A percentile compares a stretch with the other conserved stretches of the same genome.
phyloP scores from a whole-genome alignment of 2,888 invertebrate species.

The Luperina testacea region DNA sequence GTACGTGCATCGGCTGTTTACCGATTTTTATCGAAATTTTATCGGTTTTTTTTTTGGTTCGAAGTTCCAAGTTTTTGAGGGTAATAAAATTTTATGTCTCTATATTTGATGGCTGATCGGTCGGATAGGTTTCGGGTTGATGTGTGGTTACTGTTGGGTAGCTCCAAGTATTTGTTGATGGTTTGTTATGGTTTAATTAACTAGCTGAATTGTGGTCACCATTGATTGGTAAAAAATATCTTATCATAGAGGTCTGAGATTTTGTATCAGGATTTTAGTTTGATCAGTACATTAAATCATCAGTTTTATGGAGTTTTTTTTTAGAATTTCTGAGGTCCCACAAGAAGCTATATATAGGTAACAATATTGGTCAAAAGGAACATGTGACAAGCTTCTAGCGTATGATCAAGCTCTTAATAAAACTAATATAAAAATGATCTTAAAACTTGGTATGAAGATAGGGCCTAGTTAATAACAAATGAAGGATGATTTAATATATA shows the following conservation, averaged over 20 bases:
- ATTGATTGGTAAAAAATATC: slow-evolving; percentile 24
- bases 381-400: background rate
- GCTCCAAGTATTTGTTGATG: slow-evolving; percentile 50
- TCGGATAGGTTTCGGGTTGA: slow-evolving; percentile 63
- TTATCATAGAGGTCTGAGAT: slow-evolving; percentile 2
- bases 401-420: background rate
- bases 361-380: background rate
- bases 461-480: no score
- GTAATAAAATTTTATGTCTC: slow-evolving; percentile 81
- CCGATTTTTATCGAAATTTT: slow-evolving; percentile 77
- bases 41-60: slow-evolving; percentile 68
- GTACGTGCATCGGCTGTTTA: slow-evolving; percentile 75
- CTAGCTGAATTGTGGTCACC: background rate
- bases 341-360: background rate
- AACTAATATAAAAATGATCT: background rate
- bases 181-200: slow-evolving; percentile 54
- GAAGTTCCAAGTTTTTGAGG: slow-evolving; percentile 69
- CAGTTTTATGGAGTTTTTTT: background rate
- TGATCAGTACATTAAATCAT: background rate
- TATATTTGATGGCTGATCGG: slow-evolving; percentile 75
- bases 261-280: background rate
- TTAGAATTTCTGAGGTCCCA: background rate
- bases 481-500: no score
- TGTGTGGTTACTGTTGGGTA: slow-evolving; percentile 48
- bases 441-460: background rate